A percentile compares a stretch with the other conserved stretches of the same genome.
Conservation (phyloP, 2,113 vertebrate species). For the Trachemys scripta region DNA sequence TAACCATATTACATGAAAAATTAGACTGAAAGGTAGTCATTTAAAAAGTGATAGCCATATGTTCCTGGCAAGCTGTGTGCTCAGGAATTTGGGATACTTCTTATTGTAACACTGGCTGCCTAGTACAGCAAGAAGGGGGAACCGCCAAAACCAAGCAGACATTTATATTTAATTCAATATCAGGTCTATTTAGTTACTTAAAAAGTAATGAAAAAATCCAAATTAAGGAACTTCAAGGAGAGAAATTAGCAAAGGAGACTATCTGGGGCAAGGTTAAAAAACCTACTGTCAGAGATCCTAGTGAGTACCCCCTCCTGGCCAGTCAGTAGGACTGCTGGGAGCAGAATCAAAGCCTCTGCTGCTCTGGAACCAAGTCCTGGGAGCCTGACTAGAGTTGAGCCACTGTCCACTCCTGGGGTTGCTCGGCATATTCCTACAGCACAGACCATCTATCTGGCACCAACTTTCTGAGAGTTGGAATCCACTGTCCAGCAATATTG, state of each 20-base stretch:
- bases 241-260: background rate
- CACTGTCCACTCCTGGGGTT: too few species aligned
- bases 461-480: too few species aligned
- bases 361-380: too few species aligned
- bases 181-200: background rate
- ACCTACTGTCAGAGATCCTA: background rate
- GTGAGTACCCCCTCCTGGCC: too few species aligned
- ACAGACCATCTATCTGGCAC: too few species aligned
- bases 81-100: background rate
- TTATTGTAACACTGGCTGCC: background rate
- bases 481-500: too few species aligned
- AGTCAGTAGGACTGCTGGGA: too few species aligned
- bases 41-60: background rate
- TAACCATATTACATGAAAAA: background rate
- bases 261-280: background rate
- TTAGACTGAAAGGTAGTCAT: background rate
- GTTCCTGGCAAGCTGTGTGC: background rate
- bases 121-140: background rate
- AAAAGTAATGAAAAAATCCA: background rate
- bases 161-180: background rate
- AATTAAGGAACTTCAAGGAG: background rate
- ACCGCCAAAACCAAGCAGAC: background rate
- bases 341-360: too few species aligned
- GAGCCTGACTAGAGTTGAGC: too few species aligned
- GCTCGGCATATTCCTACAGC: too few species aligned